Percentiles rank a stretch among this genome's conserved stretches.
Evolutionary conservation across 2,888 invertebrate species (phyloP).

Genomic region (Cetonia aurata): DNA sequence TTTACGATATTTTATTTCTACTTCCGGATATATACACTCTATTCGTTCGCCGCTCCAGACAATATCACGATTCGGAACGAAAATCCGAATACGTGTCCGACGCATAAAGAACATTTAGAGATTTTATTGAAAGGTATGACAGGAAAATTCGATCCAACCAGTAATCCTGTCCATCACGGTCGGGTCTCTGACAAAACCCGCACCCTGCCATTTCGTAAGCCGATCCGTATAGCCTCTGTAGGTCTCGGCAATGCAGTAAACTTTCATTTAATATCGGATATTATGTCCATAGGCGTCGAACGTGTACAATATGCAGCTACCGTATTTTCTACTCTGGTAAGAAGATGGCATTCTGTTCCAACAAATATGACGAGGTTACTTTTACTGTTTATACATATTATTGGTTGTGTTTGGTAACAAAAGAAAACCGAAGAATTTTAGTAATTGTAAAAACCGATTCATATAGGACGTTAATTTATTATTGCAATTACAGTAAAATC

Average conservation of each 20-base stretch:
- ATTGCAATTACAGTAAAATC: no score
- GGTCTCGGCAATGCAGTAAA: slow-evolving; percentile 61
- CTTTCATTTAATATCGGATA: slow-evolving; percentile 65
- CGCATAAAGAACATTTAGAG: slow-evolving; percentile 44
- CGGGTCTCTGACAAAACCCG: slow-evolving; percentile 60
- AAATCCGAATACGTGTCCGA: slow-evolving; percentile 36
- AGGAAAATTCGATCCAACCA: slow-evolving; percentile 52
- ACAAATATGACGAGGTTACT: not conserved
- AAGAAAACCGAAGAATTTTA: no score
- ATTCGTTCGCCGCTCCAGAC: slow-evolving; percentile 14
- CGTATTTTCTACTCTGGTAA: slow-evolving; percentile 8
- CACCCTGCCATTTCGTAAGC: slow-evolving; percentile 60
- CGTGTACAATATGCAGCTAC: slow-evolving; percentile 57
- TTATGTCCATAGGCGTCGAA: slow-evolving; percentile 65
- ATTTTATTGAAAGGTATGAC: slow-evolving; percentile 46
- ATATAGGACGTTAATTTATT: no score
- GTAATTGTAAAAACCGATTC: no score
- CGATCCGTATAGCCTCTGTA: slow-evolving; percentile 14
- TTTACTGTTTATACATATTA: no score
- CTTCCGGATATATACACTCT: slow-evolving; percentile 14
- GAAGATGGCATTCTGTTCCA: not conserved
- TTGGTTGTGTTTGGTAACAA: no score
- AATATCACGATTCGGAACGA: slow-evolving; percentile 35
- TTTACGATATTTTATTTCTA: slow-evolving; percentile 20
- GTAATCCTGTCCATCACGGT: slow-evolving; percentile 57